Base-by-base conservation (phyloP, 2,797 vertebrate species). In the Onychomys leucogaster region DNA sequence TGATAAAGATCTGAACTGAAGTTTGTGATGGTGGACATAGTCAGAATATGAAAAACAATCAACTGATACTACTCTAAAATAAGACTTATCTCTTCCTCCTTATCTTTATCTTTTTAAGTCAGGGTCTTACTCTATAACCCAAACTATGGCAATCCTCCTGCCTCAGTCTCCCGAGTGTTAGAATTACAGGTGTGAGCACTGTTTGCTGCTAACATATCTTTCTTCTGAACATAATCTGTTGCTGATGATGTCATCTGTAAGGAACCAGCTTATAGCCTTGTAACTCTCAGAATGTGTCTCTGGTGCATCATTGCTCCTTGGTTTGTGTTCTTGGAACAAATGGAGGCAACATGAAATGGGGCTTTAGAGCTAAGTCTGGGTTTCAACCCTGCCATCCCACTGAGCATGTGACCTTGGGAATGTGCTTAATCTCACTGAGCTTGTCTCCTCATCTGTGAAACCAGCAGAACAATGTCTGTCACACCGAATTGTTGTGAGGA, bases 401-500 rank as follows among this genome's bases (percentile, higher is more conserved):
- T 49, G 82, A 65, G 34, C 93, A 61, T 8, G 16, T 84, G 94
- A 69, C 75, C 92, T 96, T 86, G 75, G 78, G 19, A 89, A 86
- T 55, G 46, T 14, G 27, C 78, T 91, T 80, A 78, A 81, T 93
- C 77, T 88, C 89, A 78, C 82, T 27, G 67, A 87, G 90, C 61
- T 76, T 95, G 67, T 67, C 75, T 91, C 88, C 69, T 88, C 89
- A 61, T 89, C 86, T 96, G 80, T 92, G 91, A 92, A 95, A 94
- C 49, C 52, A 78, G 59, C 57, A 87, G 94, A 73, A 90, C 71
- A 82, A 87, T 69, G 82, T 86, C 92, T 91, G 89, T 69, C 43
- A 69, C 76, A 87, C 81, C 43, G 34, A 52, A 76, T 77, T 93
- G 83, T 93, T 81, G 59, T 77, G 55, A 89, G 95, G 76, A 96